A percentile compares a stretch with the other conserved stretches of the same genome.
These are phyloP conservation scores for Acropora yongei DNA, from an alignment of 64 coral and sea anemone species.

Conservation along the genomic window DNA sequence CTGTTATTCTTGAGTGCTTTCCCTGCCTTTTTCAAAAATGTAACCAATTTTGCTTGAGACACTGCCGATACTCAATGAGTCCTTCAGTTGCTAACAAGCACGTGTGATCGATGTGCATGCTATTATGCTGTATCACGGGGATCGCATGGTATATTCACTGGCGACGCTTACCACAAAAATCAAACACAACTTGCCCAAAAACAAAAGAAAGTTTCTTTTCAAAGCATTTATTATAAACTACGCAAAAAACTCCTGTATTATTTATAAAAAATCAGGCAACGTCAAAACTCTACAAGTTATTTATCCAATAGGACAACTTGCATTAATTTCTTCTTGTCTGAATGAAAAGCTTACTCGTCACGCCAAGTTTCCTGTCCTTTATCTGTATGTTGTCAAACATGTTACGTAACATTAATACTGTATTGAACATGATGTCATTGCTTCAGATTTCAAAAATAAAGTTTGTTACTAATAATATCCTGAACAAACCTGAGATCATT, in stretches of 20 bases:
- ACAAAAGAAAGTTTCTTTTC: slow-evolving; percentile 5
- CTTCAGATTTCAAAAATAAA: too few relatives aligned
- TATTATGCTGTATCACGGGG: background rate
- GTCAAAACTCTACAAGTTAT: background rate
- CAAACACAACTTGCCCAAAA: slow-evolving; percentile 13
- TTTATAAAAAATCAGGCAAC: background rate
- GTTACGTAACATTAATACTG: too few relatives aligned
- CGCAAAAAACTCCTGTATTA: background rate
- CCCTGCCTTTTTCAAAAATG: background rate
- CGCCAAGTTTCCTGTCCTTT: slow-evolving; percentile 3
- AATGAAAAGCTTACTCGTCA: background rate
- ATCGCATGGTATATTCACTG: background rate
- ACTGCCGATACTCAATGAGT: background rate
- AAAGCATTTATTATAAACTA: background rate
- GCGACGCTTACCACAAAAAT: background rate
- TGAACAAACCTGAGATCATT: too few relatives aligned
- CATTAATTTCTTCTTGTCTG: background rate
- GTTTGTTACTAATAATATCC: too few relatives aligned
- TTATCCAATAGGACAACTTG: background rate
- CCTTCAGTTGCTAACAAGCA: background rate
- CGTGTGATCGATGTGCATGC: background rate
- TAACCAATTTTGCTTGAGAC: slow-evolving; percentile 16
- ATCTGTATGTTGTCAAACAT: too few relatives aligned
- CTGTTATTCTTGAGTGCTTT: background rate
- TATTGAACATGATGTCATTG: too few relatives aligned